A percentile compares a stretch with the other conserved stretches of the same genome.
Evolutionary conservation across 2,797 vertebrate species (phyloP).

Genomic region (Semaprochilodus insignis): DNA sequence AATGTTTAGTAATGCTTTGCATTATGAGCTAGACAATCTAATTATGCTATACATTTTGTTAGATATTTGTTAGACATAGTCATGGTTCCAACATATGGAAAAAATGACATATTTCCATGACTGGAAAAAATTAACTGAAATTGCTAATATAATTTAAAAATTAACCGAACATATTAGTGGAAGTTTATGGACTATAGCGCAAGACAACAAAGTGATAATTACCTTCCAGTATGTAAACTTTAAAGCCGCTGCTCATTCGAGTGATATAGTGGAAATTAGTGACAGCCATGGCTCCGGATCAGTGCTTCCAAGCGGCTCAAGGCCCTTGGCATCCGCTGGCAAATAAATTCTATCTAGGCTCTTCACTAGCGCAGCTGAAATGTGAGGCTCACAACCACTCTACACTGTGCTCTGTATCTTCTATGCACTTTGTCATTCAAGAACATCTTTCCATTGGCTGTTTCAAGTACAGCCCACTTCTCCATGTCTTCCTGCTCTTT

Average conservation of each 20-base stretch:
- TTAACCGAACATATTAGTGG: not conserved
- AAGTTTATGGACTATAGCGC: not conserved
- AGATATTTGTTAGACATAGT: not conserved
- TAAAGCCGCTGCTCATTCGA: constrained; percentile 86
- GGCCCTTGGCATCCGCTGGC: constrained; percentile 1
- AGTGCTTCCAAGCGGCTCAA: not conserved
- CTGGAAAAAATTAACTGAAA: not conserved
- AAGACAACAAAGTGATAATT: constrained; percentile 48
- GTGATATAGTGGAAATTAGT: constrained; percentile 86
- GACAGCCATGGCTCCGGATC: constrained; percentile 77
- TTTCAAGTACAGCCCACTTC: constrained; percentile 64
- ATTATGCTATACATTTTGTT: not conserved
- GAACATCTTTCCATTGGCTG: constrained; percentile 74
- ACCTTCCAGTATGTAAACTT: constrained; percentile 87
- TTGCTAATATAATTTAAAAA: not conserved
- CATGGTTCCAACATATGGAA: no score
- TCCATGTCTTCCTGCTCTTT: constrained; percentile 40
- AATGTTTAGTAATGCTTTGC: no score
- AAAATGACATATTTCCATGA: no score
- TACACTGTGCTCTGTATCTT: constrained; percentile 57
- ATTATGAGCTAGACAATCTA: no score
- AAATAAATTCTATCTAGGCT: not conserved
- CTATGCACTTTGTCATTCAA: constrained; percentile 66
- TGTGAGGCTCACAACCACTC: constrained; percentile 24
- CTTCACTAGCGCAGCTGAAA: constrained; percentile 8